These are phyloP conservation scores for Encarsia formosa DNA, from an alignment of 2,888 invertebrate genomes.

Conservation along the genomic window DNA sequence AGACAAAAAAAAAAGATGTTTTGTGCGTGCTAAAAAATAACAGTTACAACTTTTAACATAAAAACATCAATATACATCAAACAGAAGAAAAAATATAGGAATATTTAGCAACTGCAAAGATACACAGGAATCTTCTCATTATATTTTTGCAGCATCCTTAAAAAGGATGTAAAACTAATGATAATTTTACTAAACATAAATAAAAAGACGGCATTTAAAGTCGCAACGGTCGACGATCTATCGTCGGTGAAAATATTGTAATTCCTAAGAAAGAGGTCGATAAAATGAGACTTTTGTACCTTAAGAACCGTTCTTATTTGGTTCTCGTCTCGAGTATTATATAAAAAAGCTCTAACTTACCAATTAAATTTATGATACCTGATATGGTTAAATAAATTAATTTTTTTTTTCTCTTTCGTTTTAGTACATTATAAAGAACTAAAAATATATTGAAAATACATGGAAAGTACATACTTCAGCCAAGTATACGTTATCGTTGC, in stretches of 20 bases:
- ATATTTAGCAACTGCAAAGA: too few relatives aligned
- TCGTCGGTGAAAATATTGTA: constrained; percentile 15
- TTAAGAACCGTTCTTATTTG: constrained; percentile 31
- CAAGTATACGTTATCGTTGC: too few relatives aligned
- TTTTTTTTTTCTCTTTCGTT: constrained; percentile 3
- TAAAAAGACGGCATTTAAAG: constrained; percentile 21
- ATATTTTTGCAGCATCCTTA: constrained; percentile 39
- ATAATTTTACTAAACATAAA: constrained; percentile 31
- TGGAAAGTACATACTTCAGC: background rate
- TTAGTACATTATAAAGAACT: constrained; percentile 10
- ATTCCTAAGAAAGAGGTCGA: constrained; percentile 19
- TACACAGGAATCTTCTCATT: constrained; percentile 33
- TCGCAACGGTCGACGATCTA: constrained; percentile 11
- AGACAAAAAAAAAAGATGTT: too few relatives aligned
- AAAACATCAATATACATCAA: too few relatives aligned
- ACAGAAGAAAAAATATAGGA: too few relatives aligned
- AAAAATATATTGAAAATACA: background rate
- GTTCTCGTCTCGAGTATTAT: constrained; percentile 30
- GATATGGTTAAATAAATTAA: too few relatives aligned
- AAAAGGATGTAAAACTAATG: constrained; percentile 44
- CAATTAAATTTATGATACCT: constrained; percentile 13
- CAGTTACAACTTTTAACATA: too few relatives aligned
- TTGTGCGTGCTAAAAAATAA: too few relatives aligned
- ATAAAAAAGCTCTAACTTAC: constrained; percentile 15
- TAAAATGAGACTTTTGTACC: constrained; percentile 34